Evolutionary conservation across 2,888 invertebrate genomes (phyloP).

Genomic region (Helleia helle): DNA sequence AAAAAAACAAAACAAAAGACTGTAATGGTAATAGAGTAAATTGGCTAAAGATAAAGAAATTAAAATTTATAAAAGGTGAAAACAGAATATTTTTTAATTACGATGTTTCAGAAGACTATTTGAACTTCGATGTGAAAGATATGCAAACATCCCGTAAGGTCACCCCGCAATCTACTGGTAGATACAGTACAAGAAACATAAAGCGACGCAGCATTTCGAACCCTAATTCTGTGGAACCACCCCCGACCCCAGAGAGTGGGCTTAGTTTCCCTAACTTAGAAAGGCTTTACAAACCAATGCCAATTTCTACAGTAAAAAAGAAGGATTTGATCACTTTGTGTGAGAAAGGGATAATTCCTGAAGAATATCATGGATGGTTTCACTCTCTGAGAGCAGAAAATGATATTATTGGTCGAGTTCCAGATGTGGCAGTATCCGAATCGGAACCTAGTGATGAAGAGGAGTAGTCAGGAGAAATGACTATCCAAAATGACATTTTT

Average conservation of each 20-base stretch:
- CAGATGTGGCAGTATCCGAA: not conserved
- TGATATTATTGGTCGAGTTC: not conserved
- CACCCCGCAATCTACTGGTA: no score
- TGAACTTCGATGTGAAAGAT: not conserved
- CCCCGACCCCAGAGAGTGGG: not conserved
- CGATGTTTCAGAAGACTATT: conserved; percentile 5
- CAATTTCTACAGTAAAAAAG: no score
- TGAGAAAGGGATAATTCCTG: no score
- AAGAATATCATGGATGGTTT: not conserved
- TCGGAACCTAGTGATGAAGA: not conserved
- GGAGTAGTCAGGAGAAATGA: not conserved
- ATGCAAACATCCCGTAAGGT: no score
- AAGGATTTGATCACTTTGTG: no score
- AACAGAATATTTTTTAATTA: conserved; percentile 11
- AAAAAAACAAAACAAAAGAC: conserved; percentile 1
- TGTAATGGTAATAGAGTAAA: conserved; percentile 9
- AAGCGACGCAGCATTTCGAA: no score
- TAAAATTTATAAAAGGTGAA: conserved; percentile 12
- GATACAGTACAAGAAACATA: no score
- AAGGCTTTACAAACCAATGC: no score
- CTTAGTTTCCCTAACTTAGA: not conserved
- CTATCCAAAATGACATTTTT: not conserved
- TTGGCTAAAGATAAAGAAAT: conserved; percentile 18
- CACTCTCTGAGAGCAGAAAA: not conserved
- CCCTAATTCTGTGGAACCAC: no score